These are phyloP conservation scores for Fistularia commersonii DNA, from an alignment of 2,797 vertebrate species.

Conservation along the genomic window DNA sequence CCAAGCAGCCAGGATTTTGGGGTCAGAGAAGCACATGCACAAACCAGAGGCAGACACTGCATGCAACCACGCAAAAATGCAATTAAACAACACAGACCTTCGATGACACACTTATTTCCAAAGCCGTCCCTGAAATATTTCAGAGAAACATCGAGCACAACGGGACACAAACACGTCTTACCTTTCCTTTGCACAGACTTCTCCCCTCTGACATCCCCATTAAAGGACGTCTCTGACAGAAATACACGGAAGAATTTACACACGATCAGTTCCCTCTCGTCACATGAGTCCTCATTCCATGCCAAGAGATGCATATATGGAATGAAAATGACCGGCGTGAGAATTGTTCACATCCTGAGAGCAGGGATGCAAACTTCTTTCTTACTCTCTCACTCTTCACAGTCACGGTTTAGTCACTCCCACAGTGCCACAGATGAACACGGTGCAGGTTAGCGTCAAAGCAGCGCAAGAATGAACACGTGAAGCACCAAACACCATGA, in stretches of 20 bases:
- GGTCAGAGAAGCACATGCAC: too few relatives aligned
- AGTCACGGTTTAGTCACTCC: neutral
- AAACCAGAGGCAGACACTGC: neutral
- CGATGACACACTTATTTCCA: neutral
- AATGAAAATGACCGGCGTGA: too few relatives aligned
- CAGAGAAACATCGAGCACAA: neutral
- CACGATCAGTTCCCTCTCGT: neutral
- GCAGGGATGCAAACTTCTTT: too few relatives aligned
- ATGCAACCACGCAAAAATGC: conserved; percentile 3
- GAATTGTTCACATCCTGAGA: too few relatives aligned
- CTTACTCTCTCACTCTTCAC: neutral
- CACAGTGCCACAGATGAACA: neutral
- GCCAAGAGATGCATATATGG: neutral
- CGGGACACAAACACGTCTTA: conserved; percentile 29
- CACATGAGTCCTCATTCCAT: neutral
- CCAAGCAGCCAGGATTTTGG: too few relatives aligned
- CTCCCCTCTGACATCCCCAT: conserved; percentile 62
- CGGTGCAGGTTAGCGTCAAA: neutral
- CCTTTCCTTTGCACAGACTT: conserved; percentile 56
- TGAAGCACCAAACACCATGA: neutral
- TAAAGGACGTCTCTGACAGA: conserved; percentile 66
- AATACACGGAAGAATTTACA: conserved; percentile 24
- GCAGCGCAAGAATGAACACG: neutral
- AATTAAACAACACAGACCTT: neutral
- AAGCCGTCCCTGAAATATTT: neutral